Conservation (phyloP, 1,140 invertebrate species). For the Leptinotarsa defecta region DNA sequence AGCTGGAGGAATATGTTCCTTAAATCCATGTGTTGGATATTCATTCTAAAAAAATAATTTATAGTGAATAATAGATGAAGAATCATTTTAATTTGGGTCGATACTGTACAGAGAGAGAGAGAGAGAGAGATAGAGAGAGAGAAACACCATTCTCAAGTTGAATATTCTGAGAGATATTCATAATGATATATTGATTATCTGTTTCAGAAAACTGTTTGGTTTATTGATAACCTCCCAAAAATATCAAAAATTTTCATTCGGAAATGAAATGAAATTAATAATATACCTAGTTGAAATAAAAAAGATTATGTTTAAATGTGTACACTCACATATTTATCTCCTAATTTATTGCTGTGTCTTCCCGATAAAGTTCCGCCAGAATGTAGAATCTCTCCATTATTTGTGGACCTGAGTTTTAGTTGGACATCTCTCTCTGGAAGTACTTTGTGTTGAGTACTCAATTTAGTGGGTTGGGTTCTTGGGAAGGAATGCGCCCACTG, state of each 20-base stretch:
- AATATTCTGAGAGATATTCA: too few relatives aligned
- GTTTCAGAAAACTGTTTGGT: too few relatives aligned
- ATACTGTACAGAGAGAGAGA: too few relatives aligned
- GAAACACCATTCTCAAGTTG: too few relatives aligned
- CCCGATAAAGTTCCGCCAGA: conserved; percentile 78
- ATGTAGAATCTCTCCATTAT: conserved; percentile 79
- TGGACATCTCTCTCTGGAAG: conserved; percentile 66
- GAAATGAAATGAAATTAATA: too few relatives aligned
- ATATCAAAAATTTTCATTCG: too few relatives aligned
- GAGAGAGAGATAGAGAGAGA: too few relatives aligned
- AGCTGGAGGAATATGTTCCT: conserved; percentile 14
- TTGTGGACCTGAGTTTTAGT: conserved; percentile 69
- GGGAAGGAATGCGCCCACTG: conserved; percentile 60
- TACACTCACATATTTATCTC: conserved; percentile 9
- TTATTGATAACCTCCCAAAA: too few relatives aligned
- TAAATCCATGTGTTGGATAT: conserved; percentile 9
- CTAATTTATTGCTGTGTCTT: conserved; percentile 32
- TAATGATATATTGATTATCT: too few relatives aligned
- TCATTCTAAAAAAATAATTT: conserved; percentile 3
- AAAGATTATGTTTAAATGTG: neutral
- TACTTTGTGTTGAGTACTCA: conserved; percentile 63
- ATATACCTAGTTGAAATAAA: too few relatives aligned
- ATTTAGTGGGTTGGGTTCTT: conserved; percentile 51
- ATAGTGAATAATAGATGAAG: too few relatives aligned
- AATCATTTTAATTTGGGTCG: too few relatives aligned